Conservation (phyloP, 1,140 invertebrate genomes). For the Bombus superbus region DNA sequence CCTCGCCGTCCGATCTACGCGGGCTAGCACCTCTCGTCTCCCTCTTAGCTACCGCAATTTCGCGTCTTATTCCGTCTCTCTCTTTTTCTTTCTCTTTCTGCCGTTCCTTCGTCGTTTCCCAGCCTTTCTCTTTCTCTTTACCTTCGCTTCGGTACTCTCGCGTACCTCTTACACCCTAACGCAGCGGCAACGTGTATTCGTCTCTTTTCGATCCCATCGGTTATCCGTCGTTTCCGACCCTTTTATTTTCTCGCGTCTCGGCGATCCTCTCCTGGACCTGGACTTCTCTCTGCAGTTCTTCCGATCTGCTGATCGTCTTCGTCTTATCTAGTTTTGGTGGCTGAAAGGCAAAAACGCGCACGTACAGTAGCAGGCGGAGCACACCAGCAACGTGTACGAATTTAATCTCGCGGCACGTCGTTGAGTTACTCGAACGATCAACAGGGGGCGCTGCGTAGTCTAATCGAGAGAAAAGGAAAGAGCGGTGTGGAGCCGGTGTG, state of each 20-base stretch:
- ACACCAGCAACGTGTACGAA: conserved; percentile 66
- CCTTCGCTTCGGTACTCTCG: neutral
- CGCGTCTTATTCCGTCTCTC: conserved; percentile 57
- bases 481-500: neutral
- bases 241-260: neutral
- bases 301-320: conserved; percentile 60
- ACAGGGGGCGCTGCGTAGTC: conserved; percentile 75
- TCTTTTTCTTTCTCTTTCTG: conserved; percentile 40
- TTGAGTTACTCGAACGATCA: conserved; percentile 77
- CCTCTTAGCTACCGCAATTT: conserved; percentile 57
- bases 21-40: conserved; percentile 41
- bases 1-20: conserved; percentile 1
- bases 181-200: conserved; percentile 16
- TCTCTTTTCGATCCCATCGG: conserved; percentile 10
- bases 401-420: conserved; percentile 81
- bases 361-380: conserved; percentile 15
- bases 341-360: conserved; percentile 50
- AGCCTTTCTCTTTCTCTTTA: neutral
- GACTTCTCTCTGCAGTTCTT: neutral
- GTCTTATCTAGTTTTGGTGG: conserved; percentile 67
- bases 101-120: neutral
- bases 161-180: neutral
- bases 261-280: neutral
- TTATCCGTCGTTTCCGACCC: conserved; percentile 6
- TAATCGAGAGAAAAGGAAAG: conserved; percentile 51